Base-by-base conservation (phyloP, 1,140 invertebrate genomes). In the Habropoda laboriosa region DNA sequence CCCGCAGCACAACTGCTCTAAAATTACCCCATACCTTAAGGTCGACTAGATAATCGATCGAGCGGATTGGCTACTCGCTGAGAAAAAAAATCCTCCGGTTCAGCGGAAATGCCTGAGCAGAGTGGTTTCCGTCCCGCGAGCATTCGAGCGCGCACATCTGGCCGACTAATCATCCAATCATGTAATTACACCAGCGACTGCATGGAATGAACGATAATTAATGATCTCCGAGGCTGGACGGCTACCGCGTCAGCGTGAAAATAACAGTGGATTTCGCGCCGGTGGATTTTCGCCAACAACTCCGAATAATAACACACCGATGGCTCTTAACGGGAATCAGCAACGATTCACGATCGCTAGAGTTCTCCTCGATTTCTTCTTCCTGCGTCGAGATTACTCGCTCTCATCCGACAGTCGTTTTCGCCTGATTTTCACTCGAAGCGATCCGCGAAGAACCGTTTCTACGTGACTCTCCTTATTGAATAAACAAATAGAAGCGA, bases 121-220 rank as follows among this genome's bases (percentile, higher is more conserved):
- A 67, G 49, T 67, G 6, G 38, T 55, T 75, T 75, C 60, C 60
- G 35, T 24, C 51, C 68, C n/a, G 32, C 45, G 35, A 42, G 24
- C 3, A 1, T 30, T 63, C 38, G 27, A 53, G 45, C 49, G 38
- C 58, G 66, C 24, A 53, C 68, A 42, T 51, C 68, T 24, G 13
- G 61, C 55, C 63, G 64, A 70, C 80, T 86, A 86, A 89, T 89
- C 83, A 88, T 89, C 86, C 81, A 87, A 89, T 89, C 84, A 78
- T 82, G 80, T 89, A 87, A 89, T 89, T 87, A 85, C 55, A 80
- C 63, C 80, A 73, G 40, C 55, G 58, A 30, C 35, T 53, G 72
- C 55, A 55, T 79, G 82, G 80, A 77, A 67, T 72, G 83, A 60
- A 86, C 55, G 83, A 81, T 87, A 88, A 86, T 89, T 88, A 88